Evolutionary conservation across 2,797 vertebrate species (phyloP).

Genomic region (Rallus crepitans): DNA sequence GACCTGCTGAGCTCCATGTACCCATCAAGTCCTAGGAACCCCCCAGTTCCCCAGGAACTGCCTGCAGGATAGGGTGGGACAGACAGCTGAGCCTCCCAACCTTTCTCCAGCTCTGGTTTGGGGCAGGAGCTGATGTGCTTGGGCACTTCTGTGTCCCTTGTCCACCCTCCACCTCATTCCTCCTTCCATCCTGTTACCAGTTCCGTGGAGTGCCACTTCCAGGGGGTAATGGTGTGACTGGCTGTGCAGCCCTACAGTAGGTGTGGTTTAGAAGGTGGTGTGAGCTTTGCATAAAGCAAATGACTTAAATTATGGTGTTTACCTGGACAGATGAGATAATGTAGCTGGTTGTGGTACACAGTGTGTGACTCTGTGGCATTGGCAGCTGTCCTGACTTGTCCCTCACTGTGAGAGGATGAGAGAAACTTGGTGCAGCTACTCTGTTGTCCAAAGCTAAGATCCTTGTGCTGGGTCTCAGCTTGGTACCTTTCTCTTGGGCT

Average conservation of each 20-base stretch:
- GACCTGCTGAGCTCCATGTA: not conserved
- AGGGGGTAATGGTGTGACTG: not conserved
- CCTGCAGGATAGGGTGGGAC: no score
- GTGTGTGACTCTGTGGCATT: not conserved
- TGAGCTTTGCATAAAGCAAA: not conserved
- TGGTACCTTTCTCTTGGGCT: not conserved
- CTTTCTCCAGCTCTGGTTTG: not conserved
- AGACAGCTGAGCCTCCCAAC: not conserved
- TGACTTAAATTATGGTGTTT: not conserved
- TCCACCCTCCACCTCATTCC: not conserved
- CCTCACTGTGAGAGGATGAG: not conserved
- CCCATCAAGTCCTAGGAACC: not conserved
- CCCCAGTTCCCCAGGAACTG: not conserved
- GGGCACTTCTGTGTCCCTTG: not conserved
- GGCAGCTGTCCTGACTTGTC: not conserved
- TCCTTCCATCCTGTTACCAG: not conserved
- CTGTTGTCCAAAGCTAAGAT: not conserved
- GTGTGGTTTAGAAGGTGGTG: accelerated
- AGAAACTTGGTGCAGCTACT: not conserved
- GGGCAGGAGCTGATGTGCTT: not conserved
- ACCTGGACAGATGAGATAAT: not conserved
- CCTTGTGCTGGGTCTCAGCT: not conserved
- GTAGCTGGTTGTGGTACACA: not conserved
- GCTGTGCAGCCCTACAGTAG: not conserved
- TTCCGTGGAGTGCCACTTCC: accelerated